Conservation (phyloP, 2,888 invertebrate species). For the Cheilosia impressa region DNA sequence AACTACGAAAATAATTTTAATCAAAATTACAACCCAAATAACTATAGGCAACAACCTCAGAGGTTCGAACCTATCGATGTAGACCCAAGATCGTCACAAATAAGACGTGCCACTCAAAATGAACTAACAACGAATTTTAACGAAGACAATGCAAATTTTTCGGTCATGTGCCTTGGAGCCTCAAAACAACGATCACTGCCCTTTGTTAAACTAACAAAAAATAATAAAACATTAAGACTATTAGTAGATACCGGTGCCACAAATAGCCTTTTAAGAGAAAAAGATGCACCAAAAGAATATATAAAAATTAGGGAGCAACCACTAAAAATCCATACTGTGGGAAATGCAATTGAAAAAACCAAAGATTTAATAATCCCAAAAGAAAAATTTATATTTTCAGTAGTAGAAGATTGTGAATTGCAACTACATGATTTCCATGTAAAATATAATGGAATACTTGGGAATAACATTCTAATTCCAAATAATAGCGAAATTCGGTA, state of each 20-base stretch:
- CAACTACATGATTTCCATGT: conserved; percentile 9
- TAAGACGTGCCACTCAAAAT: neutral
- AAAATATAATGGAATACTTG: conserved; percentile 10
- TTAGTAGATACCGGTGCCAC: neutral
- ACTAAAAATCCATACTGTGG: neutral
- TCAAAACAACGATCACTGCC: neutral
- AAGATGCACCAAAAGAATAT: neutral
- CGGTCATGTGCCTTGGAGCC: neutral
- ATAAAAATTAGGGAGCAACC: neutral
- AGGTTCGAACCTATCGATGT: neutral
- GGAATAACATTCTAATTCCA: conserved; percentile 4
- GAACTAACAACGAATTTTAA: neutral
- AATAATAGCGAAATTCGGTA: conserved; percentile 12
- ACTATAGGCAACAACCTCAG: no score
- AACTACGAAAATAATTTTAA: conserved; percentile 5
- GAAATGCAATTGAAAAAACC: neutral
- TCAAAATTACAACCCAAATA: neutral
- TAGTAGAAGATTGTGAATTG: conserved; percentile 1
- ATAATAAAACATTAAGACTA: neutral
- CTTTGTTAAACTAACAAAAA: neutral
- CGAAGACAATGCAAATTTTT: neutral
- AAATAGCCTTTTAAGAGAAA: neutral
- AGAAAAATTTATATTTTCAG: conserved; percentile 15
- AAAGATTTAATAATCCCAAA: conserved; percentile 8
- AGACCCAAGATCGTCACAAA: conserved; percentile 1